A percentile compares a stretch with the other conserved stretches of the same genome.
Conservation (phyloP, 2,888 invertebrate genomes). For the Prosopocoilus inquinatus region DNA sequence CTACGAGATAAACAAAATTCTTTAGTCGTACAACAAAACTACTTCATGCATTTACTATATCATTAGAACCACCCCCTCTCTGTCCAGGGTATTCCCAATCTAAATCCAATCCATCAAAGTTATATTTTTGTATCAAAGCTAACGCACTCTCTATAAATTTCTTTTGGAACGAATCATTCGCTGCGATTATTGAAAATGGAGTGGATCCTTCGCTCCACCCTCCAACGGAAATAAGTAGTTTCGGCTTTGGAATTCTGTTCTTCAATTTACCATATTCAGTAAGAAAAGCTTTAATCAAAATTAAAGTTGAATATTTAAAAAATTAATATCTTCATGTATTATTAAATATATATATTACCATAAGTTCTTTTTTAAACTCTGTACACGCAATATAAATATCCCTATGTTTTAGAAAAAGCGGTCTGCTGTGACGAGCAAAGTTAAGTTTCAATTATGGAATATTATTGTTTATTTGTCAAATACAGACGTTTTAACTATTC, state of each 20-base stretch:
- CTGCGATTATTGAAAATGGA: slow-evolving; percentile 49
- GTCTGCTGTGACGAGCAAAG: no score
- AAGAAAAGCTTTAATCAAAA: no score
- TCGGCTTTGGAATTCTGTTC: background rate
- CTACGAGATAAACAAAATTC: background rate
- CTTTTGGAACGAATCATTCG: slow-evolving; percentile 47
- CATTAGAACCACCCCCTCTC: slow-evolving; percentile 46
- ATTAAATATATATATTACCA: no score
- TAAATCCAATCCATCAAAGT: slow-evolving; percentile 69
- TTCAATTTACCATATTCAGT: background rate
- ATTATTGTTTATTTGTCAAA: no score
- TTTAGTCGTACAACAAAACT: no score
- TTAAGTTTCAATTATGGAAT: no score
- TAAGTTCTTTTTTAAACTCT: no score
- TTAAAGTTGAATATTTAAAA: no score
- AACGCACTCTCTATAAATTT: slow-evolving; percentile 59
- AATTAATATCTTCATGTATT: no score
- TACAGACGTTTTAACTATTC: no score
- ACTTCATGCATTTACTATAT: slow-evolving; percentile 30
- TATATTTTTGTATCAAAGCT: slow-evolving; percentile 54
- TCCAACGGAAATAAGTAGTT: slow-evolving; percentile 54
- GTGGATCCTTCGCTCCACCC: slow-evolving; percentile 62
- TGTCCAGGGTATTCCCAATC: slow-evolving; percentile 72
- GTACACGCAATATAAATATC: no score
- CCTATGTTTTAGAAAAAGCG: no score